These are phyloP conservation scores for Napeogenes sylphis DNA, from an alignment of 2,888 invertebrate genomes.

Conservation along the genomic window DNA sequence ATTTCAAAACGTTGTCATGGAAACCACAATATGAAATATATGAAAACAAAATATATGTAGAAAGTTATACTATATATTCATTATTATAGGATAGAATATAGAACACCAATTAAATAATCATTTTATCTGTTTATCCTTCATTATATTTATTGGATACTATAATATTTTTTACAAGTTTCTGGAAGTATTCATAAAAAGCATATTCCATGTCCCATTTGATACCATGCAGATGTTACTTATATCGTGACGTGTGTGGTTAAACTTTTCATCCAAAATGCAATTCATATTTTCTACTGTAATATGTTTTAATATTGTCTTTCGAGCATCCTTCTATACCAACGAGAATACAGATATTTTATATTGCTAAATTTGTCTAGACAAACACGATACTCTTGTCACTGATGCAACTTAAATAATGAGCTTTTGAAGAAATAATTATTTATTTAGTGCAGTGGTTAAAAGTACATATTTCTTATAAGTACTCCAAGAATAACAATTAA, in stretches of 20 bases:
- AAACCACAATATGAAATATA: no score
- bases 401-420: not conserved
- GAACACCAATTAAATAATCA: no score
- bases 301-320: conserved; percentile 19
- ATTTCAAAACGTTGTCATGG: no score
- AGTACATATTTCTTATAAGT: no score
- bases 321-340: conserved; percentile 17
- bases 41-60: no score
- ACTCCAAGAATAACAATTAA: no score
- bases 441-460: no score
- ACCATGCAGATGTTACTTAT: conserved; percentile 19
- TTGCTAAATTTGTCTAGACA: conserved; percentile 12
- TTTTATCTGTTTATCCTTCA: no score
- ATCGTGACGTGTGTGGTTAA: conserved; percentile 17
- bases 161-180: not conserved
- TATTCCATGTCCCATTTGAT: not conserved
- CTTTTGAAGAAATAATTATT: no score
- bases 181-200: not conserved
- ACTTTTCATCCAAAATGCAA: conserved; percentile 15
- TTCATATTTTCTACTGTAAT: conserved; percentile 23
- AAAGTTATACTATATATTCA: no score
- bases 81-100: no score
- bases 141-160: not conserved
- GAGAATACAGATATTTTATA: conserved; percentile 19
- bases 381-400: conserved; percentile 1